phyloP scores from a whole-genome alignment of 1,140 invertebrate genomes.

The Platyscapa corneri region DNA sequence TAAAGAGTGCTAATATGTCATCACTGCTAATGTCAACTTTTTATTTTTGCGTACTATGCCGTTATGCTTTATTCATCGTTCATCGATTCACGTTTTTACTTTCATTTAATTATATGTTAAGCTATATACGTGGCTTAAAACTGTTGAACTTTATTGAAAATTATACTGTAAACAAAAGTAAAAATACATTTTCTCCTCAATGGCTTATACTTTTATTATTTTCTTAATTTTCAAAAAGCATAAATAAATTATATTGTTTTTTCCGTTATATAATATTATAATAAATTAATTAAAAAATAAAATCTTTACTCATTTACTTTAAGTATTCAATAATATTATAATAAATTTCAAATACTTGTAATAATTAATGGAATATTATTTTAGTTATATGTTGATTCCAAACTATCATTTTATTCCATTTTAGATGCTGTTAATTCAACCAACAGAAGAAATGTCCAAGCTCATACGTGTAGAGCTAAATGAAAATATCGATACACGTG shows the following conservation, averaged over 20 bases:
- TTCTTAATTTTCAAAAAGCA: too few species aligned
- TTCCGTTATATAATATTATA: too few species aligned
- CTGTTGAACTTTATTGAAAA: background rate
- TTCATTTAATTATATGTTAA: background rate
- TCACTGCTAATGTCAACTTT: constrained; percentile 41
- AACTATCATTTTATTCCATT: constrained; percentile 16
- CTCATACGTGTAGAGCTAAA: constrained; percentile 85
- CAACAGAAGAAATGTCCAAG: constrained; percentile 82
- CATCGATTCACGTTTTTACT: constrained; percentile 35
- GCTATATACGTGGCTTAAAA: constrained; percentile 30
- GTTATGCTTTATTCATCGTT: constrained; percentile 19
- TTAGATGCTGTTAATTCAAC: constrained; percentile 83
- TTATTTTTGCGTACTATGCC: constrained; percentile 26
- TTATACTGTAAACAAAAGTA: background rate
- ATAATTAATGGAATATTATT: background rate
- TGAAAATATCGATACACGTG: constrained; percentile 79
- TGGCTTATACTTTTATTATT: too few species aligned
- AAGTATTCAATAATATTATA: too few species aligned
- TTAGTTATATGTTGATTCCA: background rate
- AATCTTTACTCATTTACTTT: too few species aligned
- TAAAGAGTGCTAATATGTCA: constrained; percentile 26
- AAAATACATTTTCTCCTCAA: background rate
- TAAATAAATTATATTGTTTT: too few species aligned
- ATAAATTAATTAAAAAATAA: too few species aligned
- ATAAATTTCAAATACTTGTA: background rate